Evolutionary conservation across 2,797 vertebrate genomes (phyloP).

Genomic region (Jordanella pulchra): DNA sequence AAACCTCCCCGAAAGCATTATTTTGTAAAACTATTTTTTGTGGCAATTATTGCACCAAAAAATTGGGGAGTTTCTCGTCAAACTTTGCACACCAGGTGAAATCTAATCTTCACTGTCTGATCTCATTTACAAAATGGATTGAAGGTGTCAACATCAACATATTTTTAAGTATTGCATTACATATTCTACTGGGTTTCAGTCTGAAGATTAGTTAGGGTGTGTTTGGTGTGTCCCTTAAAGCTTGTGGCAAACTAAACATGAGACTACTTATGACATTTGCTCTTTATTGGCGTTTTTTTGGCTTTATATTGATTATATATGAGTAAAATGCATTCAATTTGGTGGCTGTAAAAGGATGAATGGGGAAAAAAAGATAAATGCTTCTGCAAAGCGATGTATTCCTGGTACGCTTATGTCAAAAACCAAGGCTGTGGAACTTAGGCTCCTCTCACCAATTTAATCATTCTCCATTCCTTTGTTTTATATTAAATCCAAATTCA

Average conservation of each 20-base stretch:
- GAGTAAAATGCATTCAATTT: neutral
- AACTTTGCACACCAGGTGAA: neutral
- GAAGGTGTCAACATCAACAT: neutral
- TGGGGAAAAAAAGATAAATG: neutral
- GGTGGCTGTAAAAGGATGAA: neutral
- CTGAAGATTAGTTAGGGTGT: too few species aligned
- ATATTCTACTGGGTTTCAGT: neutral
- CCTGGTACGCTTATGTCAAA: neutral
- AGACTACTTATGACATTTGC: neutral
- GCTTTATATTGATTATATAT: neutral
- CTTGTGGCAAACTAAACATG: neutral
- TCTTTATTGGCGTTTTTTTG: neutral
- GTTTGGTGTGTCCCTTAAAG: too few species aligned
- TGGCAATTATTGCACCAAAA: neutral
- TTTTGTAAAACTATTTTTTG: too few species aligned
- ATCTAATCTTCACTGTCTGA: neutral
- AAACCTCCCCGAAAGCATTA: neutral
- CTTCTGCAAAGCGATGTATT: neutral
- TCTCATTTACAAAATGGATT: neutral
- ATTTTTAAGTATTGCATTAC: neutral
- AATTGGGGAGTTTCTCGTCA: neutral
- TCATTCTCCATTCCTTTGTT: neutral
- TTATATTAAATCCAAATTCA: neutral
- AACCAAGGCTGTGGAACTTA: too few species aligned
- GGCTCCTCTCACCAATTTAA: neutral